phyloP scores from a whole-genome alignment of 2,797 vertebrate species.

The Tokudaia tokunoshimensis region DNA sequence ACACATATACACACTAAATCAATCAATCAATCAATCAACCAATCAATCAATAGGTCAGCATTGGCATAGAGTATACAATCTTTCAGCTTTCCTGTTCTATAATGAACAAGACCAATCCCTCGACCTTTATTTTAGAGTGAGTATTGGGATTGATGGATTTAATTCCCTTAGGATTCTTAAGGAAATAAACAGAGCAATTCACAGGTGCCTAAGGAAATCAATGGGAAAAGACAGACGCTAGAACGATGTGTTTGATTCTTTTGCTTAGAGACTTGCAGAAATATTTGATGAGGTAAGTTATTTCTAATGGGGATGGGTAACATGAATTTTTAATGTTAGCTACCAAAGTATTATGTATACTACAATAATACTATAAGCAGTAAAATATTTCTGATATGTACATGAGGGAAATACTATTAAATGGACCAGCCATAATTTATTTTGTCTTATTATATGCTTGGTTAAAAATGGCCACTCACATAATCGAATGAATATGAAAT shows the following conservation, averaged over 20 bases:
- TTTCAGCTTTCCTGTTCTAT: not conserved
- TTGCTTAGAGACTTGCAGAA: conserved; percentile 39
- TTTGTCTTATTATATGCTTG: conserved; percentile 70
- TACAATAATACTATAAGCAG: not conserved
- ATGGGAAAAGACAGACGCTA: not conserved
- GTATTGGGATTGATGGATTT: not conserved
- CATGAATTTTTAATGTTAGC: conserved; percentile 52
- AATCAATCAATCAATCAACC: not conserved
- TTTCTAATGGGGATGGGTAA: conserved; percentile 33
- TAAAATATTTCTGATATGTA: conserved; percentile 63
- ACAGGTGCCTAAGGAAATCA: not conserved
- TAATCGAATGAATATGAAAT: conserved; percentile 74
- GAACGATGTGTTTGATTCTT: conserved; percentile 52
- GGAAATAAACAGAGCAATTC: conserved; percentile 60
- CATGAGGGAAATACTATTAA: conserved; percentile 58
- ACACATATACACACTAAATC: not conserved
- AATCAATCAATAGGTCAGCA: not conserved
- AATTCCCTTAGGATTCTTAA: conserved; percentile 20
- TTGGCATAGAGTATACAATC: not conserved
- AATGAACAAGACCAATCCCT: not conserved
- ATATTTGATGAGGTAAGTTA: conserved; percentile 52
- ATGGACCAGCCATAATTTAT: conserved; percentile 56
- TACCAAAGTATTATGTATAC: conserved; percentile 48
- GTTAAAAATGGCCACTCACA: conserved; percentile 73
- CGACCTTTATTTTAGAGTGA: not conserved